These are phyloP conservation scores for Dicentrarchus labrax DNA, from an alignment of 2,113 vertebrate species.

Conservation along the genomic window DNA sequence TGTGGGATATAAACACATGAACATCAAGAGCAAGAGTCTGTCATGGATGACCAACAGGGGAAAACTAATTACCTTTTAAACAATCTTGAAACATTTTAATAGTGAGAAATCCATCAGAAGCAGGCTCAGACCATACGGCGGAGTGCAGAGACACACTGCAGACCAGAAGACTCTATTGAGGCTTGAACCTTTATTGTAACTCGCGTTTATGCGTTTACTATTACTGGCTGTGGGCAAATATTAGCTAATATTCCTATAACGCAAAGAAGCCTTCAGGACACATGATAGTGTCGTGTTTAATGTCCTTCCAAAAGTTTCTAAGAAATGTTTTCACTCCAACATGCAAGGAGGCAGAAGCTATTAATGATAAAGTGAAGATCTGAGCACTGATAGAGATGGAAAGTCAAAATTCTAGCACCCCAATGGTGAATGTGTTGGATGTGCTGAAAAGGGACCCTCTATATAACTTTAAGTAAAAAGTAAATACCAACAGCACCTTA, in stretches of 20 bases:
- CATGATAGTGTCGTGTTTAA: background rate
- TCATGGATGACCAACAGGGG: constrained; percentile 11
- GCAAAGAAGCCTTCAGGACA: too few relatives aligned
- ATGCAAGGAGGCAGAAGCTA: background rate
- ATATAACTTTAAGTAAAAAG: too few relatives aligned
- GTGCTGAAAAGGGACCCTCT: too few relatives aligned
- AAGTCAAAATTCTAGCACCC: background rate
- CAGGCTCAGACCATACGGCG: background rate
- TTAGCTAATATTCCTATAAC: background rate
- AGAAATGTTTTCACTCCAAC: background rate
- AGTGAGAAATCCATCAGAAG: background rate
- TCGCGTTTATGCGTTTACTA: background rate
- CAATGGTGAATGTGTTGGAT: background rate
- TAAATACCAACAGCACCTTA: too few relatives aligned
- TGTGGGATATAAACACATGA: background rate
- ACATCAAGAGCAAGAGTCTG: constrained; percentile 2
- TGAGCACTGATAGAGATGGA: background rate
- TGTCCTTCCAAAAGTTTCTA: background rate
- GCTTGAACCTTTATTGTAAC: background rate
- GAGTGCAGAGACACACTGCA: background rate
- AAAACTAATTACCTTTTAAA: constrained; percentile 38
- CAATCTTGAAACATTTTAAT: constrained; percentile 23
- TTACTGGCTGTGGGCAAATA: too few relatives aligned
- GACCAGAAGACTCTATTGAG: background rate
- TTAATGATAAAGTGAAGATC: background rate